phyloP scores from a whole-genome alignment of 2,797 vertebrate genomes.

The Acestrorhynchus altus region DNA sequence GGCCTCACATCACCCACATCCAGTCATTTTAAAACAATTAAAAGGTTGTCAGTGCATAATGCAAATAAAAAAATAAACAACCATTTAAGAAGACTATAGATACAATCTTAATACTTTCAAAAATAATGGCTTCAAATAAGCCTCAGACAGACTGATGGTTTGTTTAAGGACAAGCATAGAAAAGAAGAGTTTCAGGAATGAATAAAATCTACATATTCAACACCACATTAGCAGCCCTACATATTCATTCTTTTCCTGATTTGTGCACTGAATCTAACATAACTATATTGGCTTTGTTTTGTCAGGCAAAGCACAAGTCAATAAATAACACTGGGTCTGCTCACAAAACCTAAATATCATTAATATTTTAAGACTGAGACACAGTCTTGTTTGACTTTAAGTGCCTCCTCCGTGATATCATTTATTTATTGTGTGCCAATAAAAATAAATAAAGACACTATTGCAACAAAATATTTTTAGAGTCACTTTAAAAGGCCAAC shows the following conservation, averaged over 20 bases:
- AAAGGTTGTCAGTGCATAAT: no score
- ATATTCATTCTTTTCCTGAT: background rate
- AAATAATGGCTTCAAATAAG: no score
- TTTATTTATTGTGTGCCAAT: conserved; percentile 33
- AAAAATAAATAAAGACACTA: conserved; percentile 33
- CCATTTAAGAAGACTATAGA: no score
- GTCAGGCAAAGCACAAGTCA: background rate
- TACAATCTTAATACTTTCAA: no score
- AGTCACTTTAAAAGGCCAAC: conserved; percentile 13
- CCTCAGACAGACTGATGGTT: no score
- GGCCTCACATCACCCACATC: no score
- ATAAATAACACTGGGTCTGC: conserved; percentile 3
- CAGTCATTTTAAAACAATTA: no score
- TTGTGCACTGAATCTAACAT: background rate
- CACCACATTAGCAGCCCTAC: background rate
- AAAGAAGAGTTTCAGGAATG: no score
- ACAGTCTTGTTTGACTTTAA: conserved; percentile 22
- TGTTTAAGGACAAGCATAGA: no score
- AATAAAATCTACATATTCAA: no score
- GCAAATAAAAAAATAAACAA: no score
- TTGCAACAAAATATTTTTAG: conserved; percentile 18
- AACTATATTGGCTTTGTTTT: background rate
- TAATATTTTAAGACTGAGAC: conserved; percentile 30
- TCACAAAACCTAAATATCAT: conserved; percentile 24
- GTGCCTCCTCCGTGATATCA: conserved; percentile 22